Percentiles rank a stretch among this genome's conserved stretches.
These are phyloP conservation scores for Lycocerus yunnanus DNA, from an alignment of 2,888 invertebrate genomes.

Conservation along the genomic window DNA sequence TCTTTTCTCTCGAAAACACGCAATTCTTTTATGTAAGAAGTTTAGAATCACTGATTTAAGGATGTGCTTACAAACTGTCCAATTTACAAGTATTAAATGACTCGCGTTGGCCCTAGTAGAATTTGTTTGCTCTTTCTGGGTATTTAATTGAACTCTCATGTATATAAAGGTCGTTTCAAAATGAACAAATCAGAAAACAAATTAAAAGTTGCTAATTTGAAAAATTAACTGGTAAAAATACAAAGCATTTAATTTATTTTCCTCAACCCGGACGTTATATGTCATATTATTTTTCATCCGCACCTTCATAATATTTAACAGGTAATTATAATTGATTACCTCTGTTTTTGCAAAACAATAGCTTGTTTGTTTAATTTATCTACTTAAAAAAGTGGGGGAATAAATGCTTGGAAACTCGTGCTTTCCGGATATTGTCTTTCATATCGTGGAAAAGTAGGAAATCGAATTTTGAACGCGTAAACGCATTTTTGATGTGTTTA, in stretches of 20 bases:
- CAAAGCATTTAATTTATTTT: neutral
- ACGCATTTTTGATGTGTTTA: neutral
- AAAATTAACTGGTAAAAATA: neutral
- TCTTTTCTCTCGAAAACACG: neutral
- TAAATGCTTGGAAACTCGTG: neutral
- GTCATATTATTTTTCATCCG: neutral
- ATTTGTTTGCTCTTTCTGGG: neutral
- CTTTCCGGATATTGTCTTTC: neutral
- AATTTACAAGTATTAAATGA: neutral
- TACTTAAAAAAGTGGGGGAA: neutral
- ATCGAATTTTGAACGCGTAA: neutral
- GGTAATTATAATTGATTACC: neutral
- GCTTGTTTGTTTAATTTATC: neutral
- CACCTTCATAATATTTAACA: neutral
- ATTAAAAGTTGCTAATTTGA: neutral
- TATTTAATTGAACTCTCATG: neutral
- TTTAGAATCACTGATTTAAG: neutral
- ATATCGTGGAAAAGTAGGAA: neutral
- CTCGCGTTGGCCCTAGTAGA: neutral
- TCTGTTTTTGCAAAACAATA: neutral
- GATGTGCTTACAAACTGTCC: neutral
- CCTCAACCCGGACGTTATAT: neutral
- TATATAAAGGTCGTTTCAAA: neutral
- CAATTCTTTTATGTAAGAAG: neutral
- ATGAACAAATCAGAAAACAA: neutral